Conservation (phyloP, 2,113 vertebrate species). For the Dipodomys ordii region DNA sequence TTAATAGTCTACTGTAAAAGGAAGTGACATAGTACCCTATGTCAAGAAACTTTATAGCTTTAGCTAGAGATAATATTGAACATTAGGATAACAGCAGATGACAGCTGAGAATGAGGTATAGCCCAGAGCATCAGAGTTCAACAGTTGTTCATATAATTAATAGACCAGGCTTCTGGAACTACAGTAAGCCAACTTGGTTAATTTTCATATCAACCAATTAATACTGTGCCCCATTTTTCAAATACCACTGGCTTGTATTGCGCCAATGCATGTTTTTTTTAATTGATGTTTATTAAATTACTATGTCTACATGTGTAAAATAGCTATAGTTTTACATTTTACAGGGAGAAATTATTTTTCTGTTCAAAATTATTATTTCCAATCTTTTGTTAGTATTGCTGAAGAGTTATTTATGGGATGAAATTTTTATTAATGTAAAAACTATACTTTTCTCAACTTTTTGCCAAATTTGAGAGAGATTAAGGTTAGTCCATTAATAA, state of each 20-base stretch:
- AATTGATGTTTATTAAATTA: conserved; percentile 37
- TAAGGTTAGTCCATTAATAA: conserved; percentile 69
- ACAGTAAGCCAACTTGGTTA: conserved; percentile 40
- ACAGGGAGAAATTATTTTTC: background rate
- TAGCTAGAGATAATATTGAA: conserved; percentile 34
- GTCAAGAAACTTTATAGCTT: conserved; percentile 46
- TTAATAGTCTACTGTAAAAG: conserved; percentile 50
- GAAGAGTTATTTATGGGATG: conserved; percentile 45
- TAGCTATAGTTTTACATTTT: conserved; percentile 31
- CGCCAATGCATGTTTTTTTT: background rate
- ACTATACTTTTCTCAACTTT: conserved; percentile 39
- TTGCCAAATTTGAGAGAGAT: conserved; percentile 38
- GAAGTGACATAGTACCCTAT: conserved; percentile 8
- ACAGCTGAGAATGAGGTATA: conserved; percentile 21
- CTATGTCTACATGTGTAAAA: background rate
- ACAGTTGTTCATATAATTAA: background rate
- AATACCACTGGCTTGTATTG: conserved; percentile 1
- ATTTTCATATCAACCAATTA: conserved; percentile 52
- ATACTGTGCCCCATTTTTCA: conserved; percentile 27
- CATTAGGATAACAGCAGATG: conserved; percentile 55
- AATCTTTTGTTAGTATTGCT: conserved; percentile 56
- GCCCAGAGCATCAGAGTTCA: background rate
- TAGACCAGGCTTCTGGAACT: conserved; percentile 26
- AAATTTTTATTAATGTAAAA: conserved; percentile 54
- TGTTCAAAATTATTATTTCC: conserved; percentile 48